Base-by-base conservation (phyloP, 1,140 invertebrate genomes). In the Heliconius melpomene region DNA sequence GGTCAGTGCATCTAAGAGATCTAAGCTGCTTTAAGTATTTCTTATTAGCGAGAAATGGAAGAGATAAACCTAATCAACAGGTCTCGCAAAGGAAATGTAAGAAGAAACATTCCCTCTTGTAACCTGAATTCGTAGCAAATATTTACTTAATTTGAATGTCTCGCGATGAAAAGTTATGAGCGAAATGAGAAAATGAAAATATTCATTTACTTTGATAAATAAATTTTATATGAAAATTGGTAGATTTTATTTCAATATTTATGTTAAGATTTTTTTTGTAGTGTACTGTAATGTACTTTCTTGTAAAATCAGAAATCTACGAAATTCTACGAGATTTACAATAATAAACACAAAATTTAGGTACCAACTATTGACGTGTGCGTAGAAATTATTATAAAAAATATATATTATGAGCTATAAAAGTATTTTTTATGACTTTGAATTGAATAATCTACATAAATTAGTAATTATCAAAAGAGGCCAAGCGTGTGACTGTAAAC, bases 41-140 rank as follows among this genome's bases (percentile, higher is more conserved):
- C n/a, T 60, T 60, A 13, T 60, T 60, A 26, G 7, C 9, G 23
- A 60, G 23, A n/a, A 60, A 60, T n/a, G 57, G 23, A 60, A 60
- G 9, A 60, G 57, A 60, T 60, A 60, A 60, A 26, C 57, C 8
- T 26, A 26, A 60, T 60, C 23, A 60, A 60, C 57, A 60, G 57
- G 57, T 60, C 57, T 9, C 57, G 57, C 23, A 60, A 60, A 60
- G 57, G 57, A 60, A 60, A 60, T 60, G 20, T 60, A 60, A 60
- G n/a, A 60, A 60, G 57, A 60, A 60, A 60, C n/a, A 23, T 60
- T 60, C 8, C 57, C n/a, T 60, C 57, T 60, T 60, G 57, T 60
- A 60, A 60, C 20, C n/a, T 60, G 57, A 60, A 60, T 60, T 60
- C n/a, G n/a, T 23, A 60, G 57, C 57, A 60, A 60, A 60, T 60